Percentiles rank a stretch among this genome's conserved stretches.
These are phyloP conservation scores for Capitulum mitella DNA, from an alignment of 2,888 invertebrate species.

Conservation along the genomic window DNA sequence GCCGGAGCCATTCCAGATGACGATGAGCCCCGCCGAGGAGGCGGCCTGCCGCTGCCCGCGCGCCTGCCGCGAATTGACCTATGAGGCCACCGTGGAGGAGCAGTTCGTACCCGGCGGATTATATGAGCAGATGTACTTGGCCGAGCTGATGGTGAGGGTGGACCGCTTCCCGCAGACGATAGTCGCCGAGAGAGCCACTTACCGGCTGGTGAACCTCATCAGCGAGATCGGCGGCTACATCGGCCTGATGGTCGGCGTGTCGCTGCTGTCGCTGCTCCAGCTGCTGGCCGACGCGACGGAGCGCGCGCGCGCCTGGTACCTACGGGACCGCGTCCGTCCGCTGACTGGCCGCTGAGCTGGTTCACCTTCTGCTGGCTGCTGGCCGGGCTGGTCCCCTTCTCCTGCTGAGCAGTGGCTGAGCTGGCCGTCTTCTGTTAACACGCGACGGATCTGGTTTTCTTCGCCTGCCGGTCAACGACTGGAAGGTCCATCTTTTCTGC, in stretches of 20 bases:
- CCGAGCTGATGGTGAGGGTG: neutral
- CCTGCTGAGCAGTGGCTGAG: too few relatives aligned
- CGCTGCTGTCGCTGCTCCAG: conserved; percentile 3
- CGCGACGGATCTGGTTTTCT: too few relatives aligned
- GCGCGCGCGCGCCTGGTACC: neutral
- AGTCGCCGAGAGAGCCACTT: neutral
- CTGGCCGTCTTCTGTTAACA: too few relatives aligned
- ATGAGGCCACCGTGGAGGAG: too few relatives aligned
- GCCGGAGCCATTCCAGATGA: neutral
- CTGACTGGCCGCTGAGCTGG: neutral
- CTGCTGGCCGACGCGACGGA: neutral
- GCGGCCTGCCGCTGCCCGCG: neutral
- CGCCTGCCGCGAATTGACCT: neutral
- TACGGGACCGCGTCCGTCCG: neutral
- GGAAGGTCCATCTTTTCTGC: too few relatives aligned
- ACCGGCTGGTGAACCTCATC: neutral
- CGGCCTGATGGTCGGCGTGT: conserved; percentile 1
- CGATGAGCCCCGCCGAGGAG: neutral
- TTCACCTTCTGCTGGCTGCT: neutral
- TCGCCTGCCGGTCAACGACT: too few relatives aligned
- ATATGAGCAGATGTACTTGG: neutral
- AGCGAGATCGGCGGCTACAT: conserved; percentile 18
- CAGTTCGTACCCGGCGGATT: too few relatives aligned
- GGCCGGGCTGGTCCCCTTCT: too few relatives aligned
- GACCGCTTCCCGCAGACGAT: neutral